These are phyloP conservation scores for Amaurobius ferox DNA, from an alignment of 2,888 invertebrate species.

Conservation along the genomic window DNA sequence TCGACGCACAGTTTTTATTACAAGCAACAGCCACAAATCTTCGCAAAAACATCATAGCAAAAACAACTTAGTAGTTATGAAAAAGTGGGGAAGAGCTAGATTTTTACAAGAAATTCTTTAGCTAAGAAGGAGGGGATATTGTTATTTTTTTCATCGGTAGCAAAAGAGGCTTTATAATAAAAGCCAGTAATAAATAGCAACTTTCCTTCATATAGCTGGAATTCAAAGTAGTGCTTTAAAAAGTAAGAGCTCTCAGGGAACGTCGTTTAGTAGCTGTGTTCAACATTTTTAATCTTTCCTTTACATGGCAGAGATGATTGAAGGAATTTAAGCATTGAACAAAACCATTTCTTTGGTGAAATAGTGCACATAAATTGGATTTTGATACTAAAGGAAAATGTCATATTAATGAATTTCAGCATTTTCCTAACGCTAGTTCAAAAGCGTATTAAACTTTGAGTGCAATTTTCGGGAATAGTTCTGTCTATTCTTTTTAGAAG, in stretches of 20 bases:
- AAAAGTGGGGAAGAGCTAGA: constrained; percentile 27
- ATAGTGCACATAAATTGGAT: background rate
- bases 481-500: too few relatives aligned
- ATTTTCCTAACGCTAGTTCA: too few relatives aligned
- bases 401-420: background rate
- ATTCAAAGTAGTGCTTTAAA: constrained; percentile 12
- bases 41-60: constrained; percentile 20
- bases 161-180: constrained; percentile 44
- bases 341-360: background rate
- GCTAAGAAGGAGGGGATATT: constrained; percentile 14
- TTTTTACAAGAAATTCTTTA: constrained; percentile 21
- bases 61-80: constrained; percentile 40
- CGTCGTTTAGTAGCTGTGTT: background rate
- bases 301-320: background rate
- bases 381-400: background rate
- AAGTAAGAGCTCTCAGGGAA: background rate
- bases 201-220: constrained; percentile 27
- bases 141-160: constrained; percentile 33
- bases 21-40: background rate
- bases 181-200: constrained; percentile 55
- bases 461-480: too few relatives aligned
- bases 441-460: too few relatives aligned
- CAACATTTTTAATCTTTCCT: background rate
- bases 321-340: background rate
- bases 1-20: background rate